These are phyloP conservation scores for Daboia siamensis DNA, from an alignment of 2,113 vertebrate species.

Conservation along the genomic window DNA sequence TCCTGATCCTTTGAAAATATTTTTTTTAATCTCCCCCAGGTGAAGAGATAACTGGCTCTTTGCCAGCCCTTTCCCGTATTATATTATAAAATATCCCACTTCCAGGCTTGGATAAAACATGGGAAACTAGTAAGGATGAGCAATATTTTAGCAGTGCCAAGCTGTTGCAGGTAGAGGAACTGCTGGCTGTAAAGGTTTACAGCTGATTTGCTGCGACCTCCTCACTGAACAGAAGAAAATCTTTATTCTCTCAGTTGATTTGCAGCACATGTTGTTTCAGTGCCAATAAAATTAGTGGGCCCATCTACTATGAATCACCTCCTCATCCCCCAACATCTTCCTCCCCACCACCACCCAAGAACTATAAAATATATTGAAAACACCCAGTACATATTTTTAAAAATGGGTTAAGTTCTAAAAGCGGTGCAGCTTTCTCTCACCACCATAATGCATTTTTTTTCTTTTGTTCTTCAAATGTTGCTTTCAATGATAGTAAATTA, in stretches of 20 bases:
- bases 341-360: neutral
- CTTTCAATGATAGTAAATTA: neutral
- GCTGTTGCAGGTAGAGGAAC: conserved; percentile 13
- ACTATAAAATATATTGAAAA: neutral
- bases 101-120: neutral
- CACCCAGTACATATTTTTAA: neutral
- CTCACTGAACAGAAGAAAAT: conserved; percentile 13
- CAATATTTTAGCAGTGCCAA: neutral
- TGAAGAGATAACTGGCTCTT: neutral
- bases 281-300: conserved; percentile 14
- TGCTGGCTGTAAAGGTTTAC: conserved; percentile 5
- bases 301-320: neutral
- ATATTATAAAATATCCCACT: neutral
- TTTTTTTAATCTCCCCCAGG: neutral
- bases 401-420: neutral
- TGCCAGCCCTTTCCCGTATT: neutral
- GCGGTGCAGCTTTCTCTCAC: neutral
- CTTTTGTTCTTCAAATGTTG: neutral
- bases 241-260: conserved; percentile 12
- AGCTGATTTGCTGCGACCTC: conserved; percentile 21
- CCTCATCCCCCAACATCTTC: neutral
- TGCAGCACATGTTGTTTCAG: conserved; percentile 18
- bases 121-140: neutral
- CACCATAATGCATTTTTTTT: neutral
- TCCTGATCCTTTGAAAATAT: neutral